phyloP scores from a whole-genome alignment of 2,888 invertebrate species.

The Himalopsyche kuldschensis region DNA sequence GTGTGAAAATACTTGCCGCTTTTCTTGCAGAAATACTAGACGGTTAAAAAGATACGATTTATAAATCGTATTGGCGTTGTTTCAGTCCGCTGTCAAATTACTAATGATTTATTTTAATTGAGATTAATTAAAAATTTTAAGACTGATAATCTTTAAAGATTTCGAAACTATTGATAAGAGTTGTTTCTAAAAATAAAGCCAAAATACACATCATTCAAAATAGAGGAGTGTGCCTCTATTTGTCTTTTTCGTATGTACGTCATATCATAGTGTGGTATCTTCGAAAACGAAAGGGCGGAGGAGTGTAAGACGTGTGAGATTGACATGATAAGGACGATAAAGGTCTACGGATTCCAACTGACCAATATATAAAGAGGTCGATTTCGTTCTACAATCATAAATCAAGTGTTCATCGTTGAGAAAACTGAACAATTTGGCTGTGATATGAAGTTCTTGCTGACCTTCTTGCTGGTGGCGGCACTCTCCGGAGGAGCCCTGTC shows the following conservation, averaged over 20 bases:
- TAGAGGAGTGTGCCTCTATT: too few species aligned
- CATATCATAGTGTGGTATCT: neutral
- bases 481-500: neutral
- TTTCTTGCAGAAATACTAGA: too few species aligned
- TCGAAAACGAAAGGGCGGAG: neutral
- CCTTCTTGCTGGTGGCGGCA: neutral
- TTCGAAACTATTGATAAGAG: neutral
- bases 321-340: neutral
- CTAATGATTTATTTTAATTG: too few species aligned
- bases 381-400: neutral
- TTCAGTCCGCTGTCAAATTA: too few species aligned
- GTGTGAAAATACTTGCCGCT: too few species aligned
- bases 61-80: too few species aligned
- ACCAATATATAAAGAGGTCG: neutral
- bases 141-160: neutral
- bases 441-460: neutral
- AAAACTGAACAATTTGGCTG: neutral
- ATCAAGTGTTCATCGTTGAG: neutral
- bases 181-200: neutral
- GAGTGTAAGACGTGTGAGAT: neutral
- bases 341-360: neutral
- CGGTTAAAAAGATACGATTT: too few species aligned
- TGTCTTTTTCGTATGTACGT: too few species aligned
- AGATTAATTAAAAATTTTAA: neutral
- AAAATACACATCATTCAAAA: too few species aligned